These are phyloP conservation scores for Balearica regulorum DNA, from an alignment of 2,797 vertebrate species.

Conservation along the genomic window DNA sequence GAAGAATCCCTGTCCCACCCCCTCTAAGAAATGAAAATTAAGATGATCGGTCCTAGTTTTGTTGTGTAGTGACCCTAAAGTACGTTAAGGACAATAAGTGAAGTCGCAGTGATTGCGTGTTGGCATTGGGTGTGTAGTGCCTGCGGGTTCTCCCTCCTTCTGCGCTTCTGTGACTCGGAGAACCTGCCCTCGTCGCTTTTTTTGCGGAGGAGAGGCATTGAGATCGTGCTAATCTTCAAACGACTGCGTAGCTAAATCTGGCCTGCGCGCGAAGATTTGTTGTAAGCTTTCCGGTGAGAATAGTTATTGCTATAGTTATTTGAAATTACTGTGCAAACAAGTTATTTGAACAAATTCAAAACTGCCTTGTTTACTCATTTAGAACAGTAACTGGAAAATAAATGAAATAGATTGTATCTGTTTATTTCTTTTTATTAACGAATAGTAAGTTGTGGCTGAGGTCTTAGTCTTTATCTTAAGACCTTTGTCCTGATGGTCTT, in stretches of 20 bases:
- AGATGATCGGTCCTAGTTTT: rapidly evolving
- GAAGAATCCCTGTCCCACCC: rapidly evolving
- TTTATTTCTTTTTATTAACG: slow-evolving; percentile 39
- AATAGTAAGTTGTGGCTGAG: neutral
- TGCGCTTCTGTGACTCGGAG: neutral
- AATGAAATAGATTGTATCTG: neutral
- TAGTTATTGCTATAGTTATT: neutral
- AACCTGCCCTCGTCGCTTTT: neutral
- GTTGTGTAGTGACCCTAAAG: neutral
- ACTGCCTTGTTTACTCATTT: neutral
- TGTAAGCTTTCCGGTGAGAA: neutral
- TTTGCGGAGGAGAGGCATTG: neutral
- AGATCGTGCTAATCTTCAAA: neutral
- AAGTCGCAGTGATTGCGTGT: neutral
- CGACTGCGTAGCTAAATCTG: neutral
- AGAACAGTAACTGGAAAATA: neutral
- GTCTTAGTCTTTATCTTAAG: neutral
- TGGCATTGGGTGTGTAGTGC: neutral
- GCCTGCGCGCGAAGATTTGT: no score
- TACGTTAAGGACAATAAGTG: neutral
- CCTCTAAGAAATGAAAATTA: neutral
- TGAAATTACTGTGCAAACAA: neutral
- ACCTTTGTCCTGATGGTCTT: neutral
- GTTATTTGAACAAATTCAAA: neutral
- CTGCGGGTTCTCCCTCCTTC: neutral